Evolutionary conservation across 2,888 invertebrate genomes (phyloP), one percentile per base, ranked within the genome.

Genomic region (Brachycybe producta): DNA sequence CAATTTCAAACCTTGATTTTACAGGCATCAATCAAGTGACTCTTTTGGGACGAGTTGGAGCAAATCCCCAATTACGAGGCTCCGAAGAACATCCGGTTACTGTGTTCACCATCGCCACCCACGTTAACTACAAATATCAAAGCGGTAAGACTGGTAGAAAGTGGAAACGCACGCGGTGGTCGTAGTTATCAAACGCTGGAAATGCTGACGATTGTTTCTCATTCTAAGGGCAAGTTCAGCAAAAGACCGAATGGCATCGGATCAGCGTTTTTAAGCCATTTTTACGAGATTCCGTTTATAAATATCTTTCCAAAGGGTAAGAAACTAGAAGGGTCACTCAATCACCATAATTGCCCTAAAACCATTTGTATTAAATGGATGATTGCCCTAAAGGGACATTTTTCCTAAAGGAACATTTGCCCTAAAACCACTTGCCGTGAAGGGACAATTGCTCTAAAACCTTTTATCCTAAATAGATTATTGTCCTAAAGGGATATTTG

Each of bases 201-300:
- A n/a, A 47, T 19, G 19, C 11, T 13, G 8, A 39, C 17, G n/a
- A 38, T 17, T n/a, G 11, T 5, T 35, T 27, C n/a, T 47, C n/a
- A 64, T 65, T 62, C 79, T 71, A 75, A 63, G 88, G 86, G 4
- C 85, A 87, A 58, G 74, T 81, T 62, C 69, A 82, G 46, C 87
- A 90, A 64, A 79, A 83, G 60, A 88, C 90, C 7, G 90, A 91
- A 58, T 92, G 92, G 92, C 92, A 92, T 67, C 74, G 85, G 60
- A 68, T 92, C 43, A 81, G 83, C 59, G 81, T 91, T 5, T 92
- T 92, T 65, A 85, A 80, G 62, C 88, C 87, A 2, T 75, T 76
- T 49, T 73, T 94, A 2, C 73, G 90, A 34, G 86, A 90, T 26
- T 75, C 76, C 1, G 81, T 87, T 0, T 77, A 81, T 62, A 80